Conservation (phyloP, 1,140 invertebrate genomes). For the Agrypnia vestita region DNA sequence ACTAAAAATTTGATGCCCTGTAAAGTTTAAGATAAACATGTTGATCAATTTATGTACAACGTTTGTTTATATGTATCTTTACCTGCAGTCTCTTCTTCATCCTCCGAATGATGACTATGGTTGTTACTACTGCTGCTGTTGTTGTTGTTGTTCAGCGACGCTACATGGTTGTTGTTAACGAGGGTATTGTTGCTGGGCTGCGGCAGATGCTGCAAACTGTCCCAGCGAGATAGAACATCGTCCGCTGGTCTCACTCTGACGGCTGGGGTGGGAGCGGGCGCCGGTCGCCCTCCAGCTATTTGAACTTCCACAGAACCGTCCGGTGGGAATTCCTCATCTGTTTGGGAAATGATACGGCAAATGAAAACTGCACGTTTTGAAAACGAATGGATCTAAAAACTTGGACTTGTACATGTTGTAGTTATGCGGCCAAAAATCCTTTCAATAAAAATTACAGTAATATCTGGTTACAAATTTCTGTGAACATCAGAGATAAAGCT, state of each 20-base stretch:
- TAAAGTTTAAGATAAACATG: too few species aligned
- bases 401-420: too few species aligned
- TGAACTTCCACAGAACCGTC: slow-evolving; percentile 90
- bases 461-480: too few species aligned
- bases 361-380: too few species aligned
- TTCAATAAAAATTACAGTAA: too few species aligned
- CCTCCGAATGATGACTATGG: slow-evolving; percentile 24
- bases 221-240: slow-evolving; percentile 84
- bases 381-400: too few species aligned
- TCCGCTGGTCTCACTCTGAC: slow-evolving; percentile 78
- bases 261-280: slow-evolving; percentile 81
- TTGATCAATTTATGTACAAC: too few species aligned
- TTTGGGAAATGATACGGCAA: slow-evolving; percentile 48
- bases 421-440: too few species aligned
- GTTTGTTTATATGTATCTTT: too few species aligned
- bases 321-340: slow-evolving; percentile 78
- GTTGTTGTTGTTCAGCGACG: slow-evolving; percentile 3
- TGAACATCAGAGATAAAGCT: too few species aligned
- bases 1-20: too few species aligned
- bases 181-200: slow-evolving; percentile 2
- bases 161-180: slow-evolving; percentile 10
- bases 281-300: slow-evolving; percentile 74
- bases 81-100: slow-evolving; percentile 39
- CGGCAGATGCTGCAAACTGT: slow-evolving; percentile 86
- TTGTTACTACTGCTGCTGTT: not conserved